Evolutionary conservation across 2,113 vertebrate species (phyloP).

Genomic region (Triplophysa dalaica): DNA sequence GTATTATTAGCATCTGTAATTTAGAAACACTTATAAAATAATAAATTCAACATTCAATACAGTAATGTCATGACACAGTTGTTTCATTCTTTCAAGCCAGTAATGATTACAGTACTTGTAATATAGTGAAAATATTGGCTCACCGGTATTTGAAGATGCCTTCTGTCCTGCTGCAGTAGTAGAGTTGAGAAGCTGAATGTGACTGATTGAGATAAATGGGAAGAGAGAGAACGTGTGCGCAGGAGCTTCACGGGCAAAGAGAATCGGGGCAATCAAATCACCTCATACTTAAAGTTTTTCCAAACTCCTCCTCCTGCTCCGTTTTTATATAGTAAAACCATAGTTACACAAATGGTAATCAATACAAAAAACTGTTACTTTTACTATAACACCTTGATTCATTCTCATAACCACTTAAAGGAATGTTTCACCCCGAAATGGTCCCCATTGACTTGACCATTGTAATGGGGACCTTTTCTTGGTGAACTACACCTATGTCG

Average conservation of each 20-base stretch:
- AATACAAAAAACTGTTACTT: no score
- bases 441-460: no score
- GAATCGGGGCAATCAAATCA: slow-evolving; percentile 63
- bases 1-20: no score
- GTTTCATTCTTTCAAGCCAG: neutral
- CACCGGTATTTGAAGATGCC: slow-evolving; percentile 57
- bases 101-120: neutral
- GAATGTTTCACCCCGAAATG: no score
- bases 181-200: slow-evolving; percentile 49
- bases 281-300: slow-evolving; percentile 66
- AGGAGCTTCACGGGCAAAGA: slow-evolving; percentile 61
- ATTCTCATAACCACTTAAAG: no score
- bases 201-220: slow-evolving; percentile 34
- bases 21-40: neutral
- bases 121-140: slow-evolving; percentile 42
- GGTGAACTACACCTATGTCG: no score
- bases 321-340: neutral
- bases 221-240: slow-evolving; percentile 42
- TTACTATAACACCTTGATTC: no score
- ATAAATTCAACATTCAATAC: neutral
- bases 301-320: slow-evolving; percentile 51
- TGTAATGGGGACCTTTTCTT: no score
- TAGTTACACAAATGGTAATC: no score
- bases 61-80: neutral
- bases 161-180: slow-evolving; percentile 56